Conservation (phyloP, 2,888 invertebrate species). For the Stenotaenia linearis region DNA sequence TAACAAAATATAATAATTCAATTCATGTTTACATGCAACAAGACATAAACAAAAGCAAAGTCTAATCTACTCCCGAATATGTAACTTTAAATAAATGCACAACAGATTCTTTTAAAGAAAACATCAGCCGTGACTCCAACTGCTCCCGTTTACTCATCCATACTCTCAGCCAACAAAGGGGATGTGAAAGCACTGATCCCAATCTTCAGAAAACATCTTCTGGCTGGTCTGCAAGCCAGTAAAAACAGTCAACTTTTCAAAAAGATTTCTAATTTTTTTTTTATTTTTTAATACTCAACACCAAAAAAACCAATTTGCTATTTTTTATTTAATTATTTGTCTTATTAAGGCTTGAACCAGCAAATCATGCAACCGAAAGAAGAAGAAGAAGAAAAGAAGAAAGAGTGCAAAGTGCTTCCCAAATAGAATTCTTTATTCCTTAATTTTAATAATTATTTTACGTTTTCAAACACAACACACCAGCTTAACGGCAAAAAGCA, state of each 20-base stretch:
- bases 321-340: neutral
- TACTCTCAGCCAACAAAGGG: neutral
- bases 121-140: neutral
- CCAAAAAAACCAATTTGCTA: neutral
- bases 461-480: neutral
- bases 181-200: neutral
- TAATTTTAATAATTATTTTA: too few relatives aligned
- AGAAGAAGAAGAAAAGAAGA: neutral
- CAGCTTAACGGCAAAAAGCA: neutral
- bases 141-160: neutral
- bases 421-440: neutral
- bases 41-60: neutral
- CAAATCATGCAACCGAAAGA: neutral
- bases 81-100: neutral
- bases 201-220: constrained; percentile 24
- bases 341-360: neutral
- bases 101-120: neutral
- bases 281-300: neutral
- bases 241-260: constrained; percentile 26
- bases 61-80: neutral
- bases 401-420: neutral
- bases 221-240: constrained; percentile 29
- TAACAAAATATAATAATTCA: neutral
- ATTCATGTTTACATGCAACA: neutral
- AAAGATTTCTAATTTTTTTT: neutral